Evolutionary conservation across 2,113 vertebrate species (phyloP).

Genomic region (Psammodynastes pulverulentus): DNA sequence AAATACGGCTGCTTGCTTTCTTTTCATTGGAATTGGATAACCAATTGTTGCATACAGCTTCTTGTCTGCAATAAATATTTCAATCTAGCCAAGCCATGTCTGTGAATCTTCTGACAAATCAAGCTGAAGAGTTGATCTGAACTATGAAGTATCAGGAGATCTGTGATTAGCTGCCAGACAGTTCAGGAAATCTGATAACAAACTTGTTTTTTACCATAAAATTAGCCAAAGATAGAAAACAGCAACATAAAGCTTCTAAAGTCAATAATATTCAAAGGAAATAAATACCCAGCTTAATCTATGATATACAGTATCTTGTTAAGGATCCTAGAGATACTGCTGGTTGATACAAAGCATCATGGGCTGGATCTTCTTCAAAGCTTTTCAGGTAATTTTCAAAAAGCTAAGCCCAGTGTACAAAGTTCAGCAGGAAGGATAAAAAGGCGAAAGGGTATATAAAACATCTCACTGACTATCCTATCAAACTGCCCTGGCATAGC

Average conservation of each 20-base stretch:
- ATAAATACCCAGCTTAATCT: neutral
- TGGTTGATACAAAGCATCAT: neutral
- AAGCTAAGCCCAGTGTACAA: neutral
- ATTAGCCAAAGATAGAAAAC: neutral
- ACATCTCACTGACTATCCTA: neutral
- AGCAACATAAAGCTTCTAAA: neutral
- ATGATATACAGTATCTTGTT: neutral
- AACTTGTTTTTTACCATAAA: neutral
- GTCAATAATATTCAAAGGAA: neutral
- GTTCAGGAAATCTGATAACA: neutral
- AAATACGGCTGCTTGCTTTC: too few species aligned
- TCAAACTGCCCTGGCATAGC: rapidly evolving
- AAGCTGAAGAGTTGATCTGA: too few species aligned
- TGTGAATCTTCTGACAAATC: too few species aligned
- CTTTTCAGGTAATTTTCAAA: neutral
- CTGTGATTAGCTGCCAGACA: too few species aligned
- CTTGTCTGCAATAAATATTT: too few species aligned
- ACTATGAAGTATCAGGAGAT: too few species aligned
- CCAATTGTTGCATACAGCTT: too few species aligned
- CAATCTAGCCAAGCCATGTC: too few species aligned
- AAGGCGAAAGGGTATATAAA: neutral
- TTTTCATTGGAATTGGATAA: too few species aligned
- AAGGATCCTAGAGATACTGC: neutral
- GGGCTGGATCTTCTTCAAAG: neutral
- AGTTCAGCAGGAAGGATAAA: rapidly evolving